Evolutionary conservation across 2,888 invertebrate genomes (phyloP).

Genomic region (Phaonia tiefii): DNA sequence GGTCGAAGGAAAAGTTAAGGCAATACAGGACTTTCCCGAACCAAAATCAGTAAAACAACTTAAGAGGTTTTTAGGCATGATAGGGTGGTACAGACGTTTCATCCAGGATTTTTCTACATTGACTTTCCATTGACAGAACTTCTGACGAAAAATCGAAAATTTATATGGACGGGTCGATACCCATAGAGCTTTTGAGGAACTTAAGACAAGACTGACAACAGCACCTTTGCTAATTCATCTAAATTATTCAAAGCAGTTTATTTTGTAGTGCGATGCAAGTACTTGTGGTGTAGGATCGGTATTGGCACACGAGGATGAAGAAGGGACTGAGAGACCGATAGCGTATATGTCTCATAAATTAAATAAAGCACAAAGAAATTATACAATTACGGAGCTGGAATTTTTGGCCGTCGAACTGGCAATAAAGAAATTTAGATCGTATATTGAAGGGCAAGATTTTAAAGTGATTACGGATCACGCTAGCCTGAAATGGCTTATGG

Average conservation of each 20-base stretch:
- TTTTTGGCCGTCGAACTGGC: constrained; percentile 19
- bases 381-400: constrained; percentile 4
- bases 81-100: constrained; percentile 36
- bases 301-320: not conserved
- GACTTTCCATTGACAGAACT: constrained; percentile 33
- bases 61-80: not conserved
- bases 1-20: constrained; percentile 20
- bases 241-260: not conserved
- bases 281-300: not conserved
- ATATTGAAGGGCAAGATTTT: no score
- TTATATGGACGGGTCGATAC: not conserved
- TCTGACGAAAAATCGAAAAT: no score
- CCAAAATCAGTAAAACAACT: constrained; percentile 9
- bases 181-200: no score
- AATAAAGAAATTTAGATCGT: constrained; percentile 7
- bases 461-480: no score
- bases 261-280: constrained; percentile 13
- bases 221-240: constrained; percentile 29
- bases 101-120: constrained; percentile 26
- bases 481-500: constrained; percentile 14
- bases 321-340: no score
- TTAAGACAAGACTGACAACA: not conserved
- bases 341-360: constrained; percentile 57
- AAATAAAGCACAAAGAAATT: constrained; percentile 52
- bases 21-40: constrained; percentile 17